These are phyloP conservation scores for Oncorhynchus mykiss DNA, from an alignment of 2,113 vertebrate species.

Conservation along the genomic window DNA sequence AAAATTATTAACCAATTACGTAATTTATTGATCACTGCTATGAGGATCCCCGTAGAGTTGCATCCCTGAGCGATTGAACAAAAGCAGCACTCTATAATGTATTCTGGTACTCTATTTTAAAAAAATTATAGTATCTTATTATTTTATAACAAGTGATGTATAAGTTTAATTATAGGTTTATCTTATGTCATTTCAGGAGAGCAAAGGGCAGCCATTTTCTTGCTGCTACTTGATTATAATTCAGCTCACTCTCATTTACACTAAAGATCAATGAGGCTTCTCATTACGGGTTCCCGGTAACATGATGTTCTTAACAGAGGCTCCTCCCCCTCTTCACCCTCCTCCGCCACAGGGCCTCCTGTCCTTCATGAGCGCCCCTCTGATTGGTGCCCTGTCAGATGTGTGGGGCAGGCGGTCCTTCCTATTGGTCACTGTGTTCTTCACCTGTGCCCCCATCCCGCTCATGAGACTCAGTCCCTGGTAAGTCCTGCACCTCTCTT, in stretches of 20 bases:
- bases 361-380: slow-evolving; percentile 88
- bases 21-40: too few relatives aligned
- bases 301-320: neutral
- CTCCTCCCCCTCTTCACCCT: slow-evolving; percentile 7
- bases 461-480: slow-evolving; percentile 89
- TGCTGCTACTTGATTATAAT: neutral
- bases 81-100: too few relatives aligned
- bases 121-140: too few relatives aligned
- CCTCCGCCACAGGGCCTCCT: slow-evolving; percentile 79
- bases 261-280: neutral
- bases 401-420: slow-evolving; percentile 87
- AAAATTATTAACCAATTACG: neutral
- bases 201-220: neutral
- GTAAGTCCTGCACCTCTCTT: slow-evolving; percentile 60
- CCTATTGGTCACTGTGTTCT: slow-evolving; percentile 87
- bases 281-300: neutral
- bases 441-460: slow-evolving; percentile 87
- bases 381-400: slow-evolving; percentile 87
- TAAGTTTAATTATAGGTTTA: neutral
- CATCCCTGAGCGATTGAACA: too few relatives aligned
- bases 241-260: neutral
- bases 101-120: too few relatives aligned
- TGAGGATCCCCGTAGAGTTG: too few relatives aligned
- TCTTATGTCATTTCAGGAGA: neutral
- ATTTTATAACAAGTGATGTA: too few relatives aligned